Base-by-base conservation (phyloP, 1,140 invertebrate genomes). In the Campodea augens region DNA sequence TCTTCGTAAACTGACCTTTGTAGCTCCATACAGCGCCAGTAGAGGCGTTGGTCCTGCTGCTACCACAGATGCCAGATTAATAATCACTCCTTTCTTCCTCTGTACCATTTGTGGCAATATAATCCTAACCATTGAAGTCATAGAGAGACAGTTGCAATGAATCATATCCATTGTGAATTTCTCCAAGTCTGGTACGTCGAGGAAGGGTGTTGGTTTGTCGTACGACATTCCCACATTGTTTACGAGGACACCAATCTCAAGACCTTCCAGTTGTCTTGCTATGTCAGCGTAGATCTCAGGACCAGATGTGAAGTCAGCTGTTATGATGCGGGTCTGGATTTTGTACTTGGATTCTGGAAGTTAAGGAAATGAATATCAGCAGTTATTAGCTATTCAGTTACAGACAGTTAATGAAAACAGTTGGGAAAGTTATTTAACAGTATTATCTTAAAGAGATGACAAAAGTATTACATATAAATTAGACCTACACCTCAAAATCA, bases 151-250 rank as follows among this genome's bases (percentile, higher is more conserved):
- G 57, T 86, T 88, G 18, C 75, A 75, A 49, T 74, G 71, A 20
- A 88, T 70, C 44, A 87, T 71, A 40, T 74, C 53, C 18, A 57
- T 51, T 23, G 61, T 51, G 55, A 45, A 55, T 49, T 53, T 55
- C 61, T 54, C 64, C 54, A 52, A 63, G 42, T 81, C 71, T 5
- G 71, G 67, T 1, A 82, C 57, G 13, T 80, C 70, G 1, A 81
- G 63, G 58, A 89, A 87, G 54, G 82, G 79, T 56, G 88, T 82
- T 0, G 92, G 91, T 61, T 85, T 74, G 0, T 75, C 66, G 61
- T 95, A 95, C 43, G 83, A 87, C 48, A 88, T 76, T 3, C 92
- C 93, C 0, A 95, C 91, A 67, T 97, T 98, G 61, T 98, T 98
- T 4, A 98, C 74, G 7, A 97, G 66, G 15, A 91, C 77, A 1